Conservation (phyloP, 2,113 vertebrate species). For the Tichodroma muraria region DNA sequence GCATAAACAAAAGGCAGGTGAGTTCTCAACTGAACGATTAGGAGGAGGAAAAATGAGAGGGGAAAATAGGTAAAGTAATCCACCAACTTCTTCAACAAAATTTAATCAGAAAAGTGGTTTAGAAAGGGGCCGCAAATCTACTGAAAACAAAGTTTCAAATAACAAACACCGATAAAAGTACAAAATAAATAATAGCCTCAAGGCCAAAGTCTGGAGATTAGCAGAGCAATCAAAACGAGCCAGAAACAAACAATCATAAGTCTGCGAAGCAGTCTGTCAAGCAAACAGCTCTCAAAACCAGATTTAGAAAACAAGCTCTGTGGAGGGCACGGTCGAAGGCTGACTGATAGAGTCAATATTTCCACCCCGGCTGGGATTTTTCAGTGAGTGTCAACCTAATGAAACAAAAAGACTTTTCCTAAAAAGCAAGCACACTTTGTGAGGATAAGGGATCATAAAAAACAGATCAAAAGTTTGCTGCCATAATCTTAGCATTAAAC, state of each 20-base stretch:
- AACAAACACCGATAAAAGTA: constrained; percentile 36
- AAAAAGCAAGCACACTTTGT: not conserved
- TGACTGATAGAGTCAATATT: constrained; percentile 5
- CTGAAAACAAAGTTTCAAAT: constrained; percentile 38
- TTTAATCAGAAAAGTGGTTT: constrained; percentile 27
- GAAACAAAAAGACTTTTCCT: not conserved
- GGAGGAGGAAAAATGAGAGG: not conserved
- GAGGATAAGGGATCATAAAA: not conserved
- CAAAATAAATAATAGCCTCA: constrained; percentile 35
- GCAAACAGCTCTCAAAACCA: not conserved
- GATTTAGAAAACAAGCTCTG: not conserved
- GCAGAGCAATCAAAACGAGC: constrained; percentile 14
- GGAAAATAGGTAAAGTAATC: not conserved
- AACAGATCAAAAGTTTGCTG: not conserved
- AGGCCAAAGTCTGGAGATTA: constrained; percentile 57
- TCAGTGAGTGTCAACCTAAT: not conserved
- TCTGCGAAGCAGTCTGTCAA: not conserved
- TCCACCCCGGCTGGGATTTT: not conserved
- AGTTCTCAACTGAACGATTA: not conserved
- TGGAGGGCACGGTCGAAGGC: not conserved
- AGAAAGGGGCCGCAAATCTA: not conserved
- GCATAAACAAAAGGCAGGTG: constrained; percentile 34
- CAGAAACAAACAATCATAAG: constrained; percentile 28
- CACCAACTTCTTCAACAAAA: not conserved
- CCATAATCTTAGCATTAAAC: not conserved